Conservation (phyloP, 2,113 vertebrate species). For the Phyllostomus discolor region DNA sequence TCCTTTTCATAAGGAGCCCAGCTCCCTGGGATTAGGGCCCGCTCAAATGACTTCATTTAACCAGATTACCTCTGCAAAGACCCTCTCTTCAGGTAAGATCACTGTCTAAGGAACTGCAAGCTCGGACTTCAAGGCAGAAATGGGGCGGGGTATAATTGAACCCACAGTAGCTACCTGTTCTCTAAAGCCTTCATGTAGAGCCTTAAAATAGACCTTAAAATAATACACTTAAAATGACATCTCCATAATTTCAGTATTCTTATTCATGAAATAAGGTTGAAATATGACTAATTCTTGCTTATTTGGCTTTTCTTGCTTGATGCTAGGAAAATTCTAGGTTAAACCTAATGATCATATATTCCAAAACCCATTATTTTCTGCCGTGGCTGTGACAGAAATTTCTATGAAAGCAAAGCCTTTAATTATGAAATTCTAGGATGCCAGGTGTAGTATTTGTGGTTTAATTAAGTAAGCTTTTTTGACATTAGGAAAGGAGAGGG, state of each 20-base stretch:
- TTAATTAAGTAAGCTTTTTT: background rate
- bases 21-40: background rate
- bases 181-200: background rate
- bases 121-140: background rate
- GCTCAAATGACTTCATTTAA: background rate
- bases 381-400: background rate
- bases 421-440: background rate
- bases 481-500: background rate
- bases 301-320: background rate
- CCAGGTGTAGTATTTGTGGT: background rate
- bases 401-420: background rate
- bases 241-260: background rate
- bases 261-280: background rate
- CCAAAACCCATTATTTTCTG: background rate
- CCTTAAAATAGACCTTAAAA: background rate
- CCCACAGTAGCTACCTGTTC: background rate
- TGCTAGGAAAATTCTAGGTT: background rate
- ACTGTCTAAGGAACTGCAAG: background rate
- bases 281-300: background rate
- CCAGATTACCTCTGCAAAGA: background rate
- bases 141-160: background rate
- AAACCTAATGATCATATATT: background rate
- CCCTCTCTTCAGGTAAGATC: background rate
- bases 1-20: background rate
- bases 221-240: background rate